A percentile compares a stretch with the other conserved stretches of the same genome.
Conservation (phyloP, 2,888 invertebrate genomes). For the Hipparchia semele region DNA sequence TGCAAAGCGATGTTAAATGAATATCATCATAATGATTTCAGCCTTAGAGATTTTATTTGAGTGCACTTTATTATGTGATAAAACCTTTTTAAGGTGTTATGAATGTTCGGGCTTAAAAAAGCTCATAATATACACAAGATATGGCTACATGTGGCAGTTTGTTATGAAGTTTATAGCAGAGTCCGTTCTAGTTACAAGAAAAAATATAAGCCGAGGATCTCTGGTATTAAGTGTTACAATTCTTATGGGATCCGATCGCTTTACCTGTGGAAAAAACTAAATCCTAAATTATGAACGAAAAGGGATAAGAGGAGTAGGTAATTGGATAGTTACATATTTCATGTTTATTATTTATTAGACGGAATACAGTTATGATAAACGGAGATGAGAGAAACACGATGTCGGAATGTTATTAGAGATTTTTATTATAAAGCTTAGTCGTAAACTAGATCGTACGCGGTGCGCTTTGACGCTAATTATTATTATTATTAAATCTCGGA, state of each 20-base stretch:
- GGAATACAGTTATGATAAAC: conserved; percentile 64
- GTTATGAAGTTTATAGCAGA: conserved; percentile 81
- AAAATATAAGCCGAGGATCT: conserved; percentile 55
- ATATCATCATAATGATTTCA: conserved; percentile 48
- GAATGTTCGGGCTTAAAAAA: conserved; percentile 69
- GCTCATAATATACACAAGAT: conserved; percentile 82
- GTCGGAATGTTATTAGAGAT: conserved; percentile 73
- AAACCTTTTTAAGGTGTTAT: conserved; percentile 44
- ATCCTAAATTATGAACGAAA: conserved; percentile 58
- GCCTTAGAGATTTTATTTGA: conserved; percentile 40
- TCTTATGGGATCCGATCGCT: conserved; percentile 62
- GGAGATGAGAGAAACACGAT: conserved; percentile 59
- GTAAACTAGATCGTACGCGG: conserved; percentile 67
- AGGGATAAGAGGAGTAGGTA: conserved; percentile 61
- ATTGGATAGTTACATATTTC: conserved; percentile 66
- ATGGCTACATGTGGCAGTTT: conserved; percentile 79
- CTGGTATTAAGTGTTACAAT: conserved; percentile 68
- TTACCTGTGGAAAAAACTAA: conserved; percentile 42
- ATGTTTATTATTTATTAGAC: conserved; percentile 59
- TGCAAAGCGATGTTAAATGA: conserved; percentile 32
- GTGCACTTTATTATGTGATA: conserved; percentile 42
- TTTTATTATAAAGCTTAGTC: conserved; percentile 70
- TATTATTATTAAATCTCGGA: conserved; percentile 34
- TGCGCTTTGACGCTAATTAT: conserved; percentile 41
- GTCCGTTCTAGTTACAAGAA: conserved; percentile 75